These are phyloP conservation scores for Dipodomys merriami DNA, from an alignment of 2,113 vertebrate species.

Conservation along the genomic window DNA sequence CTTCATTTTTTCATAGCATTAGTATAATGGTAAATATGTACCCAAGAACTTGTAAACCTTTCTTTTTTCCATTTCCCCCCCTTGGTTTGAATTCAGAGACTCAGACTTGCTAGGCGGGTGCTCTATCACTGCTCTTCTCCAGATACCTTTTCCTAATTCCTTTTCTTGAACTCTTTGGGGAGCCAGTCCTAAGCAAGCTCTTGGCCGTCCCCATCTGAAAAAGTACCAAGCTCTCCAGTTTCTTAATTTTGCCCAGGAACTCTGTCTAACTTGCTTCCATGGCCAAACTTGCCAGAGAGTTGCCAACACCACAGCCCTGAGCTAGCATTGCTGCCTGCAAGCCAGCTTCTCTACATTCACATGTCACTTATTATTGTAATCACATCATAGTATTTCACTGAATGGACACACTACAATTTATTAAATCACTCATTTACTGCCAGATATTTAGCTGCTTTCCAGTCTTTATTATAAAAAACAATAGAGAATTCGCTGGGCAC, in stretches of 20 bases:
- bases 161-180: not conserved
- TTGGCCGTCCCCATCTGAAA: not conserved
- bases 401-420: not conserved
- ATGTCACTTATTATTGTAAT: conserved; percentile 2
- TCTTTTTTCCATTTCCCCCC: too few species aligned
- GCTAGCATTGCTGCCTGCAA: not conserved
- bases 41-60: too few species aligned
- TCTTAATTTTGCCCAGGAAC: not conserved
- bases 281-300: not conserved
- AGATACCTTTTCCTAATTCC: too few species aligned
- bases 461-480: not conserved
- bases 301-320: not conserved
- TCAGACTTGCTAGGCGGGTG: too few species aligned
- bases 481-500: too few species aligned
- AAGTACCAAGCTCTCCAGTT: not conserved
- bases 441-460: not conserved
- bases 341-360: not conserved
- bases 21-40: too few species aligned
- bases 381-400: not conserved
- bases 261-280: not conserved
- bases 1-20: not conserved
- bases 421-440: not conserved
- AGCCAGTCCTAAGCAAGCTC: not conserved
- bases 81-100: too few species aligned
- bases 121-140: too few species aligned